Evolutionary conservation across 2,888 invertebrate species (phyloP).

Genomic region (Limenitis arthemis): DNA sequence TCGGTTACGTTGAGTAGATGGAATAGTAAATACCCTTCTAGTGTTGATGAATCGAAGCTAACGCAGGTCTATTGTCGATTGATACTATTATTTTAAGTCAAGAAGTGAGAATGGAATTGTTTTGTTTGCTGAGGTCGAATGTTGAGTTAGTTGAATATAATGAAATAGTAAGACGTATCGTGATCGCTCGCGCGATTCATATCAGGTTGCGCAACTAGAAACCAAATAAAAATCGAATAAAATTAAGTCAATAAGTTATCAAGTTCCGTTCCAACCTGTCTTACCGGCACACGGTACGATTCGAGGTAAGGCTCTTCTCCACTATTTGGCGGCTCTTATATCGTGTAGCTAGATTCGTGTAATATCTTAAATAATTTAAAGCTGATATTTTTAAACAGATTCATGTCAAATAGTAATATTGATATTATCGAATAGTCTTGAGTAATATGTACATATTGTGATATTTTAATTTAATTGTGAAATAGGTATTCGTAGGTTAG

Average conservation of each 20-base stretch:
- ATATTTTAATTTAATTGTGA: conserved; percentile 68
- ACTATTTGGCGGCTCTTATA: conserved; percentile 24
- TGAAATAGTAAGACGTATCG: conserved; percentile 1
- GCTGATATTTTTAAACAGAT: conserved; percentile 20
- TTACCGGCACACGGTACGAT: background rate
- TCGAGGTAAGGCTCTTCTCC: conserved; percentile 20
- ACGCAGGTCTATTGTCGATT: conserved; percentile 33
- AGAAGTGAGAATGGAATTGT: conserved; percentile 24
- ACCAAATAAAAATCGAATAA: conserved; percentile 18
- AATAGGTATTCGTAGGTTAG: conserved; percentile 56
- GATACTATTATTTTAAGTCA: conserved; percentile 47
- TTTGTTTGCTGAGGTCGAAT: conserved; percentile 33
- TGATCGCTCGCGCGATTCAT: conserved; percentile 2
- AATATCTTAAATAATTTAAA: conserved; percentile 30
- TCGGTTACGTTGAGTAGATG: conserved; percentile 24
- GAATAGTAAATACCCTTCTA: conserved; percentile 42
- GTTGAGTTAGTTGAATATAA: conserved; percentile 21
- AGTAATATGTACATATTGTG: conserved; percentile 69
- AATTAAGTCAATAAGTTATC: conserved; percentile 6
- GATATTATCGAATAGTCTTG: conserved; percentile 58
- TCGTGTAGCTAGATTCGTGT: conserved; percentile 33
- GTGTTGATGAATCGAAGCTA: conserved; percentile 30
- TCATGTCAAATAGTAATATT: conserved; percentile 29
- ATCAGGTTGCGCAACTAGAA: conserved; percentile 12
- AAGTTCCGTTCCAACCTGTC: background rate